Conservation (phyloP, 2,888 invertebrate genomes). For the Lasioglossum pauxillum region DNA sequence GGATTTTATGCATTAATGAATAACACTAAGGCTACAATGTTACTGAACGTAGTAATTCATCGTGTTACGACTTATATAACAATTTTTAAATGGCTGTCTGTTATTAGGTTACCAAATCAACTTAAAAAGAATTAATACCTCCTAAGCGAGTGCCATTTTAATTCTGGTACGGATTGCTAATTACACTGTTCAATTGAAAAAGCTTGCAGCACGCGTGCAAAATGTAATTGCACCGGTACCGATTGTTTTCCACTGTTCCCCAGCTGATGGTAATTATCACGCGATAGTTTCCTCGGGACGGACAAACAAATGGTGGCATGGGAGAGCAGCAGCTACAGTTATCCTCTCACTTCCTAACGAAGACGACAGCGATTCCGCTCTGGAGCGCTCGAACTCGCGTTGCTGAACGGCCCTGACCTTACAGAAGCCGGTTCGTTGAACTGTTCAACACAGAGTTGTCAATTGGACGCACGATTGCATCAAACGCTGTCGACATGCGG, state of each 20-base stretch:
- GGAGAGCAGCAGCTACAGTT: conserved; percentile 43
- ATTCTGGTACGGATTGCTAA: not conserved
- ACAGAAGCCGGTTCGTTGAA: conserved; percentile 66
- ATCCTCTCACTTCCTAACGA: conserved; percentile 48
- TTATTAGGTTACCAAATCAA: too few relatives aligned
- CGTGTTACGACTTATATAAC: too few relatives aligned
- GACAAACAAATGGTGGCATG: not conserved
- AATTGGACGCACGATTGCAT: conserved; percentile 56
- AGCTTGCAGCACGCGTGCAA: not conserved
- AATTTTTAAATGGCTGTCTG: too few relatives aligned
- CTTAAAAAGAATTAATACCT: not conserved
- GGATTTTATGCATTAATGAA: too few relatives aligned
- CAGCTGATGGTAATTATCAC: not conserved
- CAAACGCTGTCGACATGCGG: conserved; percentile 38
- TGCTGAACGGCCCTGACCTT: conserved; percentile 65
- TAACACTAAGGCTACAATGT: too few relatives aligned
- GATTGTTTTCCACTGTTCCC: not conserved
- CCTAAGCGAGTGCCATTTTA: not conserved
- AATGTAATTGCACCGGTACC: not conserved
- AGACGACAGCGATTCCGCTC: conserved; percentile 50
- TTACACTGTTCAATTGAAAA: not conserved
- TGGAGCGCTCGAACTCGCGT: conserved; percentile 27
- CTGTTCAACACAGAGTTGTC: conserved; percentile 59
- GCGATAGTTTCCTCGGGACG: not conserved
- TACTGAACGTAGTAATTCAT: too few relatives aligned